phyloP scores from a whole-genome alignment of 2,113 vertebrate species.

The Albula goreensis region DNA sequence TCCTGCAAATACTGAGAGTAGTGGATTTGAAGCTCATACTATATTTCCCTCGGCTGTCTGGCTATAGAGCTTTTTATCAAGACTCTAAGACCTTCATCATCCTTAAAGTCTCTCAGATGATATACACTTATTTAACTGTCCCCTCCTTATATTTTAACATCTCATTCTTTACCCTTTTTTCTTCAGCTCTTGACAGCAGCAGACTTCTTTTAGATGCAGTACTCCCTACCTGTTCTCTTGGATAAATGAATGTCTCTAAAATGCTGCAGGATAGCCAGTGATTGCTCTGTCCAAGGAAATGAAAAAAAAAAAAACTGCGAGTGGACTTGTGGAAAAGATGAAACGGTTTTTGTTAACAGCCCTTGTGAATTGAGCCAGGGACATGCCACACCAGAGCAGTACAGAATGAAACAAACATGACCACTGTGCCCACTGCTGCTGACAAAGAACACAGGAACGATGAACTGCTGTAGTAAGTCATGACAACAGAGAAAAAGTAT shows the following conservation, averaged over 20 bases:
- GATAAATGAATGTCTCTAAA: constrained; percentile 20
- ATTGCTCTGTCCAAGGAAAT: constrained; percentile 35
- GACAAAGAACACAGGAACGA: constrained; percentile 21
- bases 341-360: constrained; percentile 29
- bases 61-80: background rate
- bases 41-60: constrained; percentile 9
- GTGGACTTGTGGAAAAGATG: constrained; percentile 12
- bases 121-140: constrained; percentile 19
- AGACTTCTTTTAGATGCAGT: background rate
- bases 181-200: background rate
- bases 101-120: background rate
- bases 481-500: background rate
- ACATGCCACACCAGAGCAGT: constrained; percentile 6
- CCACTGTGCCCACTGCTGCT: constrained; percentile 7
- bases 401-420: background rate
- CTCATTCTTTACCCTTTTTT: background rate
- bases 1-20: background rate
- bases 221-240: constrained; percentile 17
- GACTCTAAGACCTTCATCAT: constrained; percentile 1
- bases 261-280: constrained; percentile 19
- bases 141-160: background rate
- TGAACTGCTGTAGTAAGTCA: background rate
- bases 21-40: background rate
- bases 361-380: constrained; percentile 29
- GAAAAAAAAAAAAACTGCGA: constrained; percentile 25